A percentile compares a stretch with the other conserved stretches of the same genome.
Conservation (phyloP, 2,888 invertebrate genomes). For the Mimumesa dahlbomi region DNA sequence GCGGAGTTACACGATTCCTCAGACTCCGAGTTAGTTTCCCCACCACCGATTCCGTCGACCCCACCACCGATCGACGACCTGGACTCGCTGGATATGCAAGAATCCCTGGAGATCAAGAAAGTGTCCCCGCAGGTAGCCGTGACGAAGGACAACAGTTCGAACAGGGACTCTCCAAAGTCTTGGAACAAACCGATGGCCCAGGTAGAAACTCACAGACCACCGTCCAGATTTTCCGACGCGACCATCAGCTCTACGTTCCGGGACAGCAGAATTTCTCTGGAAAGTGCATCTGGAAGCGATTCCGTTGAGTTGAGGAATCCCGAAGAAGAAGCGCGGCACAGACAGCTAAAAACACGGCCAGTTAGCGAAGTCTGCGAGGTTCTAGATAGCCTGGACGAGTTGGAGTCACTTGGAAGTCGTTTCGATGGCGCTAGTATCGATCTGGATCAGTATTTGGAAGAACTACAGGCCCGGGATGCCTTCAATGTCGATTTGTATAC, state of each 20-base stretch:
- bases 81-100: constrained; percentile 82
- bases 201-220: constrained; percentile 66
- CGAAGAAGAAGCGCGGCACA: constrained; percentile 82
- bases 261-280: constrained; percentile 72
- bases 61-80: constrained; percentile 88
- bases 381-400: constrained; percentile 84
- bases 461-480: constrained; percentile 83
- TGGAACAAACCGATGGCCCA: constrained; percentile 71
- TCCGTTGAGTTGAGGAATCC: constrained; percentile 83
- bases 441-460: constrained; percentile 86
- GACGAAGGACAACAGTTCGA: constrained; percentile 55
- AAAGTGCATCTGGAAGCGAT: constrained; percentile 79
- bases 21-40: constrained; percentile 89
- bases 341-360: constrained; percentile 86
- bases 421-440: constrained; percentile 84
- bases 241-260: constrained; percentile 72
- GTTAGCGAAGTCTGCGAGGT: constrained; percentile 84
- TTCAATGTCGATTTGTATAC: constrained; percentile 78
- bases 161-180: constrained; percentile 67
- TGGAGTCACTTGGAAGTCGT: constrained; percentile 83
- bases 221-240: constrained; percentile 70
- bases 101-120: constrained; percentile 72
- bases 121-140: constrained; percentile 80
- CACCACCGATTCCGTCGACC: constrained; percentile 89
- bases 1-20: constrained; percentile 89